Percentiles rank a stretch among this genome's conserved stretches.
Evolutionary conservation across 2,113 vertebrate species (phyloP).

Genomic region (zebrafish (Danio rerio)): DNA sequence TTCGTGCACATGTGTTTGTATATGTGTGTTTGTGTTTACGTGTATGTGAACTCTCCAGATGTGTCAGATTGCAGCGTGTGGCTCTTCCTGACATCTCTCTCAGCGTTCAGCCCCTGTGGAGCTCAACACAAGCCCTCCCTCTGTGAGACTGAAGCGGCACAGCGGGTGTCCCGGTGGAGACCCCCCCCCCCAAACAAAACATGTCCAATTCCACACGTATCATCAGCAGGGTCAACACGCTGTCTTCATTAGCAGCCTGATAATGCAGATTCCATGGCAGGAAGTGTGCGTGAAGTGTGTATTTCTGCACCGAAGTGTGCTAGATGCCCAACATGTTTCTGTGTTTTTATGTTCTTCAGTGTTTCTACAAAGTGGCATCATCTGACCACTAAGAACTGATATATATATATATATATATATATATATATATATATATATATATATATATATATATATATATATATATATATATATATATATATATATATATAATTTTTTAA

Average conservation of each 20-base stretch:
- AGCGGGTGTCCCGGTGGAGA: conserved; percentile 49
- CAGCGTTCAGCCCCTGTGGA: neutral
- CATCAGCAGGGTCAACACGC: conserved; percentile 4
- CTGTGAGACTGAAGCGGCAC: conserved; percentile 45
- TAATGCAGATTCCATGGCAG: neutral
- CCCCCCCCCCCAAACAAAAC: conserved; percentile 46
- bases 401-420: too few relatives aligned
- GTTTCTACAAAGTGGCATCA: neutral
- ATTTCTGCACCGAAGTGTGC: neutral
- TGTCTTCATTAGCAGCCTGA: neutral
- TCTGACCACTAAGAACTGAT: too few relatives aligned
- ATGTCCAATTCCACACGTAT: neutral
- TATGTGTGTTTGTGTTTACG: too few relatives aligned
- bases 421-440: too few relatives aligned
- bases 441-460: too few relatives aligned
- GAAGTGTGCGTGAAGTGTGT: neutral
- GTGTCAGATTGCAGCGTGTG: conserved; percentile 20
- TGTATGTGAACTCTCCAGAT: conserved; percentile 33
- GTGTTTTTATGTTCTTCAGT: neutral
- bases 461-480: too few relatives aligned
- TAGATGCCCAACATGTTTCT: neutral
- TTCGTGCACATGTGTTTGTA: too few relatives aligned
- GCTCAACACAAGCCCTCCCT: conserved; percentile 42
- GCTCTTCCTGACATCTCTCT: conserved; percentile 59
- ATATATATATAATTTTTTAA: too few relatives aligned